Base-by-base conservation (phyloP, 1,140 invertebrate species). In the Scaptomyza graminum region DNA sequence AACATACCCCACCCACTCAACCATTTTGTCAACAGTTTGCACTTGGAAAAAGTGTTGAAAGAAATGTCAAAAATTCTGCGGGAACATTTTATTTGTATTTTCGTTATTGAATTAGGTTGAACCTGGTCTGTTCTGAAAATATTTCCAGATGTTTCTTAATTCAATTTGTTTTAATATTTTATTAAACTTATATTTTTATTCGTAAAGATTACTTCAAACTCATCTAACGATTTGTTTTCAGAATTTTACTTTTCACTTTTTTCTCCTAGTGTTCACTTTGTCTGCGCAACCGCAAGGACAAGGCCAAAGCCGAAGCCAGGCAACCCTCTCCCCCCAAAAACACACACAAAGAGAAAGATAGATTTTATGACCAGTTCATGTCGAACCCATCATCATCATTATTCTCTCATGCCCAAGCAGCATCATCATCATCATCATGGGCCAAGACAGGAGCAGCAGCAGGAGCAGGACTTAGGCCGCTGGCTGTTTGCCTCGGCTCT, bases 271-370 rank as follows among this genome's bases (percentile, higher is more conserved):
- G 37, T 41, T 9, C 12, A n/a, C 59, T 65, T 74, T 57, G 76
- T 79, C 50, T 84, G 79, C 80, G 82, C 82, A 82, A 82, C 66
- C 74, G 78, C 82, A 87, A 87, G 82, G 66, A 82, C 78, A 87
- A 74, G 64, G 46, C 41, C 63, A 72, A 72, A 41, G 12, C 28
- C 31, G 3, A 34, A 34, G 31, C 28, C 69, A 46, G 47, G n/a
- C 51, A 54, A 39, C 15, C 16, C 51, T 5, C 15, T 9, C 28
- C 51, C 22, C 22, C 15, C 13, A 15, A 5, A 55, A 22, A 31
- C 55, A 57, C 55, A 44, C 12, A 41, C 1, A 41, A 5, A n/a
- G 12, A n/a, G 37, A 41, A n/a, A 34, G 31, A 41, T 12, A 41
- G 37, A 41, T 79, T 83, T 82, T 87, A 85, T 85, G 81, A 74